These are phyloP conservation scores for Anaspis maculata DNA, from an alignment of 2,888 invertebrate species.

Conservation along the genomic window DNA sequence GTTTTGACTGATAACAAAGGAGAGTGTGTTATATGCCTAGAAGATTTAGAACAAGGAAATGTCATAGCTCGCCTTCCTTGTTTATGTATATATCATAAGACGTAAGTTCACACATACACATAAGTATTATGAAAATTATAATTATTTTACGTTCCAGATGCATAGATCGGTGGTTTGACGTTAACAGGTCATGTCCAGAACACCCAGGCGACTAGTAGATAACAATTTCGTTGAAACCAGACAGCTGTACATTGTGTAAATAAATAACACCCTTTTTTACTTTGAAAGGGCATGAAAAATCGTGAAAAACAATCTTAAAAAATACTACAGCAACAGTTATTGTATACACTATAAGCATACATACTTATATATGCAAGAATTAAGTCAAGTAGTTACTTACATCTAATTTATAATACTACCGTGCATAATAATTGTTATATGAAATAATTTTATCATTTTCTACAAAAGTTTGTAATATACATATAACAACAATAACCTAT, in stretches of 20 bases:
- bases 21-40: slow-evolving; percentile 98
- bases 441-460: too few species aligned
- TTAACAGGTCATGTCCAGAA: slow-evolving; percentile 97
- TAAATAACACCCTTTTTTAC: too few species aligned
- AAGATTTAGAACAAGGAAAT: slow-evolving; percentile 91
- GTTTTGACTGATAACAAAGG: slow-evolving; percentile 92
- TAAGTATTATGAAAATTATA: background rate
- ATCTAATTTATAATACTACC: too few species aligned
- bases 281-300: slow-evolving; percentile 23
- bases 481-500: too few species aligned
- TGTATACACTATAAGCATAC: too few species aligned
- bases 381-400: too few species aligned
- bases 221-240: slow-evolving; percentile 6
- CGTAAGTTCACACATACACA: slow-evolving; percentile 52
- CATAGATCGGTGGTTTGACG: slow-evolving; percentile 99
- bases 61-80: slow-evolving; percentile 97
- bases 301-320: slow-evolving; percentile 28
- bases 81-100: slow-evolving; percentile 99
- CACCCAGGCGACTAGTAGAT: slow-evolving; percentile 85
- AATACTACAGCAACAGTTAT: too few species aligned
- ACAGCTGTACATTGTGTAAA: slow-evolving; percentile 31
- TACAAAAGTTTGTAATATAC: too few species aligned
- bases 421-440: too few species aligned
- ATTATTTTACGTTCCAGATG: slow-evolving; percentile 60
- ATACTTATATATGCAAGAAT: too few species aligned